phyloP scores from a whole-genome alignment of 2,113 vertebrate genomes.

The Himantopus leucocephalus region DNA sequence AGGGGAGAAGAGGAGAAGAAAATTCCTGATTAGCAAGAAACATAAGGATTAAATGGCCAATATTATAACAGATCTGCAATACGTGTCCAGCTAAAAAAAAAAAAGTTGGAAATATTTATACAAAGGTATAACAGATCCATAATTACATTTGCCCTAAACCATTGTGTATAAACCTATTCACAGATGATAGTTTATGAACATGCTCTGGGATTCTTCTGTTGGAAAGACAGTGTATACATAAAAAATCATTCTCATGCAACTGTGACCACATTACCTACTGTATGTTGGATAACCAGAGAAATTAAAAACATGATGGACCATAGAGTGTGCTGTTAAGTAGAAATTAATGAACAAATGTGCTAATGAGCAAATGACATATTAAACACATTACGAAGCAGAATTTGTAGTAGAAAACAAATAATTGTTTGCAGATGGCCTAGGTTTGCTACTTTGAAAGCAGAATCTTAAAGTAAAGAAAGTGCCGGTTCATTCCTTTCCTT shows the following conservation, averaged over 20 bases:
- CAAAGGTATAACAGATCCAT: background rate
- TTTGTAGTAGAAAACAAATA: background rate
- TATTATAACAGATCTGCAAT: background rate
- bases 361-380: background rate
- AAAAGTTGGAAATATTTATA: background rate
- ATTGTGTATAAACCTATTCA: background rate
- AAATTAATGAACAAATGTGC: background rate
- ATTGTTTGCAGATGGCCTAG: background rate
- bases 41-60: background rate
- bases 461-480: background rate
- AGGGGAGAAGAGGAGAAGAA: background rate
- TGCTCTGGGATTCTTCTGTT: background rate
- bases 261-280: background rate
- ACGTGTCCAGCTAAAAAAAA: background rate
- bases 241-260: background rate
- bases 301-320: background rate
- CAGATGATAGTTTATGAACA: background rate
- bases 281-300: background rate
- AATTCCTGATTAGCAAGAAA: background rate
- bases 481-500: conserved; percentile 31
- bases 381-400: background rate
- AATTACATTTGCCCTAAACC: background rate
- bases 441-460: background rate
- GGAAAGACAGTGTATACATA: background rate
- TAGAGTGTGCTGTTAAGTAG: background rate